A percentile compares a stretch with the other conserved stretches of the same genome.
phyloP scores from a whole-genome alignment of 2,888 invertebrate species.

The Orthosia incerta region DNA sequence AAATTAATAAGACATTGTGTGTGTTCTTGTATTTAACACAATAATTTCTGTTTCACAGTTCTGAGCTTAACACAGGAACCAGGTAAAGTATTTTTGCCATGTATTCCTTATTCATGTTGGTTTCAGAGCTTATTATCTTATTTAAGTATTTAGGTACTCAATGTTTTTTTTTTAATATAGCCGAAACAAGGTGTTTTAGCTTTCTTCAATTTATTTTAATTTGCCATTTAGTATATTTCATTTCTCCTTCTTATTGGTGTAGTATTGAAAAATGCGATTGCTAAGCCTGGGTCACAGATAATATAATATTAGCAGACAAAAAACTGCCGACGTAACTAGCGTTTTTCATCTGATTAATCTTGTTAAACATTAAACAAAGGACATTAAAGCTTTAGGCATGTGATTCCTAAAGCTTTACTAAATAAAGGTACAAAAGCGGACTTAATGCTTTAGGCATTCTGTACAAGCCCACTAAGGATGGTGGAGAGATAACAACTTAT shows the following conservation, averaged over 20 bases:
- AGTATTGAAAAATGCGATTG: neutral
- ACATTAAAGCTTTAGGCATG: too few species aligned
- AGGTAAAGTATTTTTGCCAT: conserved; percentile 65
- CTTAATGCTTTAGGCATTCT: too few species aligned
- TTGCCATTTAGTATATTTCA: neutral
- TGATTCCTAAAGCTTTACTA: too few species aligned
- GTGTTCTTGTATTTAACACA: conserved; percentile 33
- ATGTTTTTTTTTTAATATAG: neutral
- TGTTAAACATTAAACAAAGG: too few species aligned
- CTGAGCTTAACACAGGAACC: conserved; percentile 66
- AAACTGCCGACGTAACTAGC: too few species aligned
- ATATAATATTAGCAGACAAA: too few species aligned
- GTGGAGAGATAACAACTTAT: too few species aligned
- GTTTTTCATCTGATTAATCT: too few species aligned
- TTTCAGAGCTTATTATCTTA: conserved; percentile 5
- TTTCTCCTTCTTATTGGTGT: neutral
- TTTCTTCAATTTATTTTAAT: neutral
- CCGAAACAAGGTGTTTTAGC: neutral
- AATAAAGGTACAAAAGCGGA: too few species aligned
- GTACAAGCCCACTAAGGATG: too few species aligned
- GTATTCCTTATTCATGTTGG: conserved; percentile 7
- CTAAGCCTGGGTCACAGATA: too few species aligned
- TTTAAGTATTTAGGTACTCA: neutral
- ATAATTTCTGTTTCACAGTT: conserved; percentile 63
- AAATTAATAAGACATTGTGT: neutral